phyloP scores from a whole-genome alignment of 2,888 invertebrate species.

The Eutolmus rufibarbis region DNA sequence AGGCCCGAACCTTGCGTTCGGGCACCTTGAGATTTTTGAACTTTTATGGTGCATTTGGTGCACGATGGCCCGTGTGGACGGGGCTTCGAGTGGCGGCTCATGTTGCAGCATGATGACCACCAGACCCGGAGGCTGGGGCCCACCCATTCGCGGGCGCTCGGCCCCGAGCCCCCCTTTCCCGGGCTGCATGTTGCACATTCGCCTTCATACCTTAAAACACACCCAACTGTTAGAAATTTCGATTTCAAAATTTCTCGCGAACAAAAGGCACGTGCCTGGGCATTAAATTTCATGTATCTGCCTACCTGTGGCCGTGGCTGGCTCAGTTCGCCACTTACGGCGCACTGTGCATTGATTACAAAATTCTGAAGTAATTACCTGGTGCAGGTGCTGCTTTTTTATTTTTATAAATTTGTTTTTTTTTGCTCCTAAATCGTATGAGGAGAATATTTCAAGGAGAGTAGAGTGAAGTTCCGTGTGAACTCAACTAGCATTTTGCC shows the following conservation, averaged over 20 bases:
- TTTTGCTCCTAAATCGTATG: not conserved
- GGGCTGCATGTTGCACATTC: slow-evolving; percentile 1
- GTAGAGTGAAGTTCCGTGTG: not conserved
- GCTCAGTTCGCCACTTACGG: not conserved
- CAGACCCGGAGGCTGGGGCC: not conserved
- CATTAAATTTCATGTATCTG: slow-evolving; percentile 15
- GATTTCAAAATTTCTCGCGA: slow-evolving; percentile 31
- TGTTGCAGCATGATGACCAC: not conserved
- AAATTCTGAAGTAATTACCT: slow-evolving; percentile 19
- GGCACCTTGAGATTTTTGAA: not conserved
- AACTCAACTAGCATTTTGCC: not conserved
- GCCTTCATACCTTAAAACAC: not conserved
- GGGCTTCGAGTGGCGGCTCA: not conserved
- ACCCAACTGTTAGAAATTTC: slow-evolving; percentile 17
- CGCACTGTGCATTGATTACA: slow-evolving; percentile 8
- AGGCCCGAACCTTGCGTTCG: not conserved
- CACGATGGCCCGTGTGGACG: not conserved
- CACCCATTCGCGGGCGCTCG: not conserved
- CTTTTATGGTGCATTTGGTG: not conserved
- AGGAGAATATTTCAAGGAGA: not conserved
- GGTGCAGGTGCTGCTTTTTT: not conserved
- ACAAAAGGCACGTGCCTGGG: slow-evolving; percentile 22
- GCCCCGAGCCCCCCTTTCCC: too few relatives aligned
- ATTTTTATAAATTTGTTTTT: not conserved
- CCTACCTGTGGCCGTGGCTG: not conserved